Evolutionary conservation across 1,140 invertebrate genomes (phyloP).

Genomic region (Potamilus streckersoni): DNA sequence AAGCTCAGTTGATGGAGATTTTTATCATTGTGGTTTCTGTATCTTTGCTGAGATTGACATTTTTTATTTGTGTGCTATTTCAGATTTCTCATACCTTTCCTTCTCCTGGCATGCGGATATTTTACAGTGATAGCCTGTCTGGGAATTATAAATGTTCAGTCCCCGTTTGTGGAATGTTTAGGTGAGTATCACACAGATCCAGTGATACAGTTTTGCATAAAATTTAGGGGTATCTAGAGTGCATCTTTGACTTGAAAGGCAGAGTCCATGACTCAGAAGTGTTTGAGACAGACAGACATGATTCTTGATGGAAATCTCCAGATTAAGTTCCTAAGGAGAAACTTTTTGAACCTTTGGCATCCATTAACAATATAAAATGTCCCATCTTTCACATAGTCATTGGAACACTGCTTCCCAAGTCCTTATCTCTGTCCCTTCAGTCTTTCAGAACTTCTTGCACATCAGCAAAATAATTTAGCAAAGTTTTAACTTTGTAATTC

Average conservation of each 20-base stretch:
- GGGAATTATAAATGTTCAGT: slow-evolving; percentile 69
- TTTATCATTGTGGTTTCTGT: no score
- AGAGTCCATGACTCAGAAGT: no score
- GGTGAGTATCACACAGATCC: slow-evolving; percentile 63
- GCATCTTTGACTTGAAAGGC: no score
- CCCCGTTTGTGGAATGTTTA: slow-evolving; percentile 70
- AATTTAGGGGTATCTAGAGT: no score
- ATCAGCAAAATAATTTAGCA: not conserved
- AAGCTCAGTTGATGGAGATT: no score
- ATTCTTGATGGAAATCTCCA: not conserved
- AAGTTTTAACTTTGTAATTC: no score
- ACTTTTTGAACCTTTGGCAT: not conserved
- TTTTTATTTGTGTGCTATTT: slow-evolving; percentile 30
- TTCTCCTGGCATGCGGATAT: slow-evolving; percentile 68
- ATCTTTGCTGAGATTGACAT: not conserved
- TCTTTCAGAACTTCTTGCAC: not conserved
- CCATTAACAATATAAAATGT: not conserved
- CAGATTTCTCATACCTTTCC: slow-evolving; percentile 63
- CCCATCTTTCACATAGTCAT: not conserved
- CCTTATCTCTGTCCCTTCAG: not conserved
- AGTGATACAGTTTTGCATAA: not conserved
- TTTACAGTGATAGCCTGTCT: slow-evolving; percentile 70
- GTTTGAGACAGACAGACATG: not conserved
- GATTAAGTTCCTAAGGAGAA: not conserved
- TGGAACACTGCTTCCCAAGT: not conserved